Base-by-base conservation (phyloP, 2,888 invertebrate genomes). In the Koerneria pararmatus region DNA sequence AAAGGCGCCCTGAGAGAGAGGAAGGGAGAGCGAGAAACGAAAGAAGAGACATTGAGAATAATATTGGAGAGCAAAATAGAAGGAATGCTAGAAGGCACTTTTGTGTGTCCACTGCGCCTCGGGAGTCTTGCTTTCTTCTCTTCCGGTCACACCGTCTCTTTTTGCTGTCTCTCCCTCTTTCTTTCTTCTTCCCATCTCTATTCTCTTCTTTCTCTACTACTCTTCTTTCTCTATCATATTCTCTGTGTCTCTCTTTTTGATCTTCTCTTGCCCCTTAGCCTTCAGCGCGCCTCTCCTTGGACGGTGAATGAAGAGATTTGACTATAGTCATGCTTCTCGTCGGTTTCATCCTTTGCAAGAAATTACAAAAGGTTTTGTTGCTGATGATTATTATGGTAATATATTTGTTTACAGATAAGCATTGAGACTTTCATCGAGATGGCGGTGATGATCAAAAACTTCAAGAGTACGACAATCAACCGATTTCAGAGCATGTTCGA, bases 391-490 rank as follows among this genome's bases (percentile, higher is more conserved):
- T 41, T 11, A 41, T 15, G 11, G 46, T 15, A 15, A 41, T 41
- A 6, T 22, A 29, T 1, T n/a, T n/a, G n/a, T 37, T 46, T 66
- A 22, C 65, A 73, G 74, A 69, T 76, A 34, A 72, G 72, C 60
- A 72, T 74, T 19, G 73, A 74, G 53, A 75, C 74, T 8, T 76
- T 76, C 66, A 75, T 76, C 29, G 73, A 70, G 27, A 76, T 74
- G n/a, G 72, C 72, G n/a, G 72, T 74, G 29, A 70, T 72, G 32
- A 82, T 82, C 66, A 72, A 79, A 57, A 82, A 80, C 49, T 72
- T 82, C 67, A 80, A 80, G 71, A 73, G 75, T 31, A 66, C 68
- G 3, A 82, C 77, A 15, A 75, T 82, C 62, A 68, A 73, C 15
- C 71, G 76, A 32, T 68, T 78, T 31, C 82, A 82, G 66, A 63